These are phyloP conservation scores for Sebastes kiyomatsui DNA, from an alignment of 2,797 vertebrate species.

Conservation along the genomic window DNA sequence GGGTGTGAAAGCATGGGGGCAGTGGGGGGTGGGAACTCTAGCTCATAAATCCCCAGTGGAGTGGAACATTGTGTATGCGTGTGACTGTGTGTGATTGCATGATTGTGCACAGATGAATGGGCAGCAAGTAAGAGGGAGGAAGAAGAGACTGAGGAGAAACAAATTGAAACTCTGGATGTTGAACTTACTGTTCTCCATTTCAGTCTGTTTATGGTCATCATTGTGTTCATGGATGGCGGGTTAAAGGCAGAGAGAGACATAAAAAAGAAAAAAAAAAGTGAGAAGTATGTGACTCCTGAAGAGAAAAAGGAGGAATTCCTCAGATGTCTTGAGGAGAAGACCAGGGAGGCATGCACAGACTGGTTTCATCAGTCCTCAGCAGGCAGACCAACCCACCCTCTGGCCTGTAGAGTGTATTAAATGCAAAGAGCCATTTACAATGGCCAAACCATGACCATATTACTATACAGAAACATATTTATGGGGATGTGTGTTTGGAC, in stretches of 20 bases:
- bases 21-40: background rate
- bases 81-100: conserved; percentile 19
- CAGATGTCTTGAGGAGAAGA: conserved; percentile 33
- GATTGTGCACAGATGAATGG: conserved; percentile 35
- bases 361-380: conserved; percentile 28
- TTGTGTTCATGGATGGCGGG: background rate
- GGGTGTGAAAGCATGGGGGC: conserved; percentile 34
- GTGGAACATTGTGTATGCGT: conserved; percentile 30
- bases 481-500: background rate
- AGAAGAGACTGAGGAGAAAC: background rate
- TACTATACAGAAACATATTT: background rate
- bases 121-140: conserved; percentile 10
- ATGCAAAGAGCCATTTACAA: background rate
- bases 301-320: conserved; percentile 62
- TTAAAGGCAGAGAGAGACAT: background rate
- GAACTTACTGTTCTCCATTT: background rate
- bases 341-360: conserved; percentile 50
- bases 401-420: conserved; percentile 5
- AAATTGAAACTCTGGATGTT: conserved; percentile 10
- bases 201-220: conserved; percentile 7
- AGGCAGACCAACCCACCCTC: conserved; percentile 7
- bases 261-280: background rate
- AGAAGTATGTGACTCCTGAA: conserved; percentile 24
- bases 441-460: background rate
- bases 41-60: conserved; percentile 38